A percentile compares a stretch with the other conserved stretches of the same genome.
Conservation (phyloP, 2,113 vertebrate species). For the Aleadryas rufinucha region DNA sequence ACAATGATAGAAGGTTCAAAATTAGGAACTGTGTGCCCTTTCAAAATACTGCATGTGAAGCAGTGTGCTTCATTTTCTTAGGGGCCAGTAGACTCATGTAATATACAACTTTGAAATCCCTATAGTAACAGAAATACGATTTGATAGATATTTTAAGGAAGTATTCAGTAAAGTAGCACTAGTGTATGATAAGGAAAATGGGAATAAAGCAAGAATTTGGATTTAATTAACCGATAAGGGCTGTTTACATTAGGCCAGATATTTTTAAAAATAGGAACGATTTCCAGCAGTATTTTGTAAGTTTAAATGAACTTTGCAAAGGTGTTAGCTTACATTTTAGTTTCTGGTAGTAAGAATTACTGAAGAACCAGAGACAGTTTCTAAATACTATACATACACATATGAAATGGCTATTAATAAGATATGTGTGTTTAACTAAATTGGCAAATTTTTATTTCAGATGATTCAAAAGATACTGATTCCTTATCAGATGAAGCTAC, state of each 20-base stretch:
- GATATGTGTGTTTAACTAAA: background rate
- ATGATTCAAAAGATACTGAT: conserved; percentile 88
- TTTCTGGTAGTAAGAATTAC: background rate
- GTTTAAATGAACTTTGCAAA: background rate
- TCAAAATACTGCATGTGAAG: background rate
- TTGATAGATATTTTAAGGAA: background rate
- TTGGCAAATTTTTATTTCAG: conserved; percentile 67
- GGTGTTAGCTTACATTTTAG: background rate
- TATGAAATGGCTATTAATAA: background rate
- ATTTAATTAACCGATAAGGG: background rate
- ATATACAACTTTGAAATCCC: background rate
- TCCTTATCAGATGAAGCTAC: conserved; percentile 93
- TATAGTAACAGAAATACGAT: background rate
- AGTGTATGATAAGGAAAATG: background rate
- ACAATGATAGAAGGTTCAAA: background rate
- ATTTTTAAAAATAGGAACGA: background rate
- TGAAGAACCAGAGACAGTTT: background rate
- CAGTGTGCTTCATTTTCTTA: background rate
- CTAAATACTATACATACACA: background rate
- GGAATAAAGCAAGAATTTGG: background rate
- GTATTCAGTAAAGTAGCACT: background rate
- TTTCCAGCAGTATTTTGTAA: background rate
- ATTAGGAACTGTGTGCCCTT: background rate
- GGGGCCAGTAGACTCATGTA: background rate
- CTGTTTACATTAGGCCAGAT: background rate